Evolutionary conservation across 2,888 invertebrate species (phyloP).

Genomic region (Griposia aprilina): DNA sequence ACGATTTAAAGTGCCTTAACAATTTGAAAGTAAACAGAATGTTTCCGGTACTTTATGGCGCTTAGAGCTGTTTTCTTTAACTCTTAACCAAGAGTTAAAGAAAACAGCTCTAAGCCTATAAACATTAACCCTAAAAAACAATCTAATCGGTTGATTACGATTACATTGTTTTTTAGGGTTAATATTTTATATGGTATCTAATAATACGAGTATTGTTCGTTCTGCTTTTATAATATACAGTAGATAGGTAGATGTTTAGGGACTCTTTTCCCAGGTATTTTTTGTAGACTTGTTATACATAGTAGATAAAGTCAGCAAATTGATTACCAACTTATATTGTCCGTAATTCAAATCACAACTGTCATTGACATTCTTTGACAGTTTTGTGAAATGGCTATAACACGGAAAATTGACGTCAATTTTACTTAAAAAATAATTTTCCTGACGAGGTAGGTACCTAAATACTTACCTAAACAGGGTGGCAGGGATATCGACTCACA

Average conservation of each 20-base stretch:
- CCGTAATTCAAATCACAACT: not conserved
- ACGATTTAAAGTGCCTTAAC: constrained; percentile 34
- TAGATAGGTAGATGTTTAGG: too few species aligned
- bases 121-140: too few species aligned
- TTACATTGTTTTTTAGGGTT: constrained; percentile 21
- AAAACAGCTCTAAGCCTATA: too few species aligned
- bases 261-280: not conserved
- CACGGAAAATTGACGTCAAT: not conserved
- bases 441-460: too few species aligned
- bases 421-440: not conserved
- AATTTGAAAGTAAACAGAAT: constrained; percentile 51
- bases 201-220: not conserved
- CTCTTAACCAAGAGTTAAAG: too few species aligned
- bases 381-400: not conserved
- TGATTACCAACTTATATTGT: not conserved
- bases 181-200: constrained; percentile 9
- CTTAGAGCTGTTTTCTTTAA: constrained; percentile 44
- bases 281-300: not conserved
- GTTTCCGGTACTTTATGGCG: constrained; percentile 42
- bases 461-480: too few species aligned
- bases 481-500: too few species aligned
- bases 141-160: too few species aligned
- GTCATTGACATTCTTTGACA: not conserved
- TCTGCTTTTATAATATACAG: not conserved
- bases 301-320: not conserved